Conservation (phyloP, 2,888 invertebrate species). For the Cephonodes hylas region DNA sequence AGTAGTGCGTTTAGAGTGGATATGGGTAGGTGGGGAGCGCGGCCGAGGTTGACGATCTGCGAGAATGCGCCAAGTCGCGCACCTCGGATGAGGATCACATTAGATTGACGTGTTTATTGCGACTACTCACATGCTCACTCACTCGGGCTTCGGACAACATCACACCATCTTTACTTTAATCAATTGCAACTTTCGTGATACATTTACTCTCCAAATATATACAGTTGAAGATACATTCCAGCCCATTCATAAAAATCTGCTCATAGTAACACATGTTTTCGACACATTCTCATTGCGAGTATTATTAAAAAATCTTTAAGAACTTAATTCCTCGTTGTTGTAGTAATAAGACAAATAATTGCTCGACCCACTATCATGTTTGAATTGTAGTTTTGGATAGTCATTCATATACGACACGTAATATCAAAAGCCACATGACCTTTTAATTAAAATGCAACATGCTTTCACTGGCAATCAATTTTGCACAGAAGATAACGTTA, state of each 20-base stretch:
- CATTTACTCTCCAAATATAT: neutral
- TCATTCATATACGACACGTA: neutral
- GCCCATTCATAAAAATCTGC: no score
- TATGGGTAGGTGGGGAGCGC: constrained; percentile 37
- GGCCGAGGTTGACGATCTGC: constrained; percentile 71
- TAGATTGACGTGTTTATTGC: constrained; percentile 66
- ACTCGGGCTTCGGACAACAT: constrained; percentile 9
- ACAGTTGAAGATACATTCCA: no score
- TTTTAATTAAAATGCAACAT: neutral
- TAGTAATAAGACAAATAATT: no score
- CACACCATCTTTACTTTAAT: neutral
- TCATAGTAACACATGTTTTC: no score
- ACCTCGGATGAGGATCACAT: constrained; percentile 54
- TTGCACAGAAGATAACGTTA: constrained; percentile 7
- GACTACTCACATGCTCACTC: constrained; percentile 19
- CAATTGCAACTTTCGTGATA: neutral
- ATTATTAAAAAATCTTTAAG: no score
- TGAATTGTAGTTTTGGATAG: neutral
- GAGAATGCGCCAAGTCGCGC: constrained; percentile 68
- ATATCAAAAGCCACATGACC: neutral
- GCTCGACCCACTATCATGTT: no score
- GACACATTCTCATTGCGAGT: no score
- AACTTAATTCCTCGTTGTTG: no score
- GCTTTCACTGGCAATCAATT: constrained; percentile 12
- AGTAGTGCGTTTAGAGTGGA: constrained; percentile 17